Evolutionary conservation across 2,888 invertebrate species (phyloP).

Genomic region (Apotomis capreana): DNA sequence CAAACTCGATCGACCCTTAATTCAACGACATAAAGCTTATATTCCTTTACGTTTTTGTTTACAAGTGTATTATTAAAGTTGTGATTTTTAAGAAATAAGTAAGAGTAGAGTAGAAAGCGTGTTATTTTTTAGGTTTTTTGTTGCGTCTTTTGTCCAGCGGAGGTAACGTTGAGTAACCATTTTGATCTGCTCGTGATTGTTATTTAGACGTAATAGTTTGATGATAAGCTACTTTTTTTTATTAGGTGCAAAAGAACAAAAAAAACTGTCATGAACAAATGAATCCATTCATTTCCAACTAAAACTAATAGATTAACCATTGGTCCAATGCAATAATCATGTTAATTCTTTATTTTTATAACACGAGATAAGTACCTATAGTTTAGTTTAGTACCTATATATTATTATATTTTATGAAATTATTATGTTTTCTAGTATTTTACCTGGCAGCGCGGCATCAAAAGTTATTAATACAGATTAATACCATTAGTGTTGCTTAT

Average conservation of each 20-base stretch:
- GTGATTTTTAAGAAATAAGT: constrained; percentile 39
- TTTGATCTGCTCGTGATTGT: constrained; percentile 30
- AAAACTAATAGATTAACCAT: too few species aligned
- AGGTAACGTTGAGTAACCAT: constrained; percentile 38
- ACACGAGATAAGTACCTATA: too few species aligned
- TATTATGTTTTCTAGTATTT: too few species aligned
- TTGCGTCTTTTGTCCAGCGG: constrained; percentile 29
- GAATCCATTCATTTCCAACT: background rate
- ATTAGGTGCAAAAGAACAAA: constrained; percentile 4
- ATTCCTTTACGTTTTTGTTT: background rate
- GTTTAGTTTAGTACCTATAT: too few species aligned
- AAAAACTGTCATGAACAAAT: background rate
- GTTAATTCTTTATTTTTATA: too few species aligned
- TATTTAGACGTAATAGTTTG: constrained; percentile 26
- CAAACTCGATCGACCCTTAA: constrained; percentile 2
- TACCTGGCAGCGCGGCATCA: too few species aligned
- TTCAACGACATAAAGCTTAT: background rate
- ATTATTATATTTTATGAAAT: too few species aligned
- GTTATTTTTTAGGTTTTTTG: constrained; percentile 33
- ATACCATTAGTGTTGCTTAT: too few species aligned
- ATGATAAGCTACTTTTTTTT: constrained; percentile 28
- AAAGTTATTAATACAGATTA: too few species aligned
- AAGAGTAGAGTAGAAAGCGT: constrained; percentile 37
- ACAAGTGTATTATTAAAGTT: background rate
- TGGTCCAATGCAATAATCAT: too few species aligned